Base-by-base conservation (phyloP, 2,797 vertebrate genomes). In the Gadopsis marmoratus region DNA sequence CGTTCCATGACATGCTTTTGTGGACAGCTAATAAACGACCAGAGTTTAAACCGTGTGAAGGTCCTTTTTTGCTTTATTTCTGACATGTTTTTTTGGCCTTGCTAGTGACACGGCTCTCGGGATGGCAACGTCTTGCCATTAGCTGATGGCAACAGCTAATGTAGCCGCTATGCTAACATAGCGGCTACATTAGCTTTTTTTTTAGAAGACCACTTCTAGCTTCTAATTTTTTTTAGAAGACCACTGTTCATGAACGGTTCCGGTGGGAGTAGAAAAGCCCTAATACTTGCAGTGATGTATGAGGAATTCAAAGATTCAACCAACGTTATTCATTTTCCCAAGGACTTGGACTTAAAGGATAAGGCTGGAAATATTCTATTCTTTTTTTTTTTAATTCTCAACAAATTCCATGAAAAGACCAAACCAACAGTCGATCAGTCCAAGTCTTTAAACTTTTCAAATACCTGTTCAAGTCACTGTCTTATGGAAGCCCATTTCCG, bases 21-120 rank as follows among this genome's bases (percentile, higher is more conserved):
- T 96, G 94, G 93, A 95, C 92, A 95, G 92, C 88, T 91, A 94
- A 95, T 95, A 96, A 95, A 95, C 75, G 78, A 89, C 88, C 91
- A 93, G 90, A 92, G 84, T 90, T 94, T 91, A 90, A 92, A 89
- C 29, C 10, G 31, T 29, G 16, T 53, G 1, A 31, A 11, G 2
- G 19, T 33, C 23, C 11, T 50, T 76, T 47, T 60, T 45, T 63
- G 6, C 4, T 61, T 87, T 1, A 5, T 45, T 55, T 48, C 39
- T 47, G 39, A 5, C n/a, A 13, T 43, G 37, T 55, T 60, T 60
- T 60, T 60, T 37, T 45, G 14, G 19, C 29, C 35, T 23, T 3
- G 7, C 17, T 19, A 51, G 0, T 45, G 23, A 8, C 4, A 5
- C 19, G 17, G 19, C 39, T 41, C 39, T 41, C 39, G 1, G 39